Evolutionary conservation across 2,113 vertebrate species (phyloP).

Genomic region (Tricholaema leucomelas): DNA sequence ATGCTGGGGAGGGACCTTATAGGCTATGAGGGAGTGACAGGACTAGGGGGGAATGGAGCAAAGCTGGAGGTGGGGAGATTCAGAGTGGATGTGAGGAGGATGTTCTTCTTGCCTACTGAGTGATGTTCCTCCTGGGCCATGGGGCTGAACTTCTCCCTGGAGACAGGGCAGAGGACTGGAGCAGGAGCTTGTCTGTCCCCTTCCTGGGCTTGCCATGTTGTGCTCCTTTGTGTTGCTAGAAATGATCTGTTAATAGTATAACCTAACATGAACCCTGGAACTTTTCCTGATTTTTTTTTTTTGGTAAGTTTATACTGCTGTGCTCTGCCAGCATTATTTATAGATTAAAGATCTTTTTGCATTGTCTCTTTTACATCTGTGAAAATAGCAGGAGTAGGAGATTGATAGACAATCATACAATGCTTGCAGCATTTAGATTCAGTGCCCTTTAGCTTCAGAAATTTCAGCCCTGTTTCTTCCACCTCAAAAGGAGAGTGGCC

Average conservation of each 20-base stretch:
- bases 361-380: background rate
- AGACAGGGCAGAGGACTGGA: too few species aligned
- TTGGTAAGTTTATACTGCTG: background rate
- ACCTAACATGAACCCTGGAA: background rate
- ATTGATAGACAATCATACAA: background rate
- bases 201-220: background rate
- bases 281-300: background rate
- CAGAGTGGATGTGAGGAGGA: too few species aligned
- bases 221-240: background rate
- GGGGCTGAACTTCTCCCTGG: background rate
- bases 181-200: background rate
- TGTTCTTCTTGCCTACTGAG: too few species aligned
- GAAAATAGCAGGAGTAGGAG: background rate
- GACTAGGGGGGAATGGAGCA: too few species aligned
- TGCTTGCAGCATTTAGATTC: background rate
- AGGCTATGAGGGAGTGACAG: too few species aligned
- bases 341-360: background rate
- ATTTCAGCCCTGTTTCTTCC: background rate
- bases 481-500: background rate
- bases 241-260: background rate
- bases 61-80: too few species aligned
- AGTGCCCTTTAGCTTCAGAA: background rate
- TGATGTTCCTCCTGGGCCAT: too few species aligned
- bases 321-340: background rate
- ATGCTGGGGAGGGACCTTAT: too few species aligned